Percentiles rank a stretch among this genome's conserved stretches.
phyloP scores from a whole-genome alignment of 2,888 invertebrate species.

The Seladonia tumulorum region DNA sequence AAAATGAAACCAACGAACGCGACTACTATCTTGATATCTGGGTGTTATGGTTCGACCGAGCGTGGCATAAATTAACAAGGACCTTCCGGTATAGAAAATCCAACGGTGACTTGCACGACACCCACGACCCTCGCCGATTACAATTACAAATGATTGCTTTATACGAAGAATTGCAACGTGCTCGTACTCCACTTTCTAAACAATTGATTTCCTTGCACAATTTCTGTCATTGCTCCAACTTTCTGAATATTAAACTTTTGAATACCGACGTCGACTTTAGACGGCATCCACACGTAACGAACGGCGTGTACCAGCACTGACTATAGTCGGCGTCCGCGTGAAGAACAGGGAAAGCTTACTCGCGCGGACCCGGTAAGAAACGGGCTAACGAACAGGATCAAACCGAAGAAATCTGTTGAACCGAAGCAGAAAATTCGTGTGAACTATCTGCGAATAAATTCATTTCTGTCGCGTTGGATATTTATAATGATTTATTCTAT shows the following conservation, averaged over 20 bases:
- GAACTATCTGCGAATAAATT: no score
- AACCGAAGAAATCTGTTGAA: not conserved
- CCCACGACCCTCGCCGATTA: not conserved
- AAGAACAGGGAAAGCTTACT: not conserved
- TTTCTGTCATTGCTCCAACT: not conserved
- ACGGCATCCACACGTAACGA: no score
- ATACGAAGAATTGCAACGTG: not conserved
- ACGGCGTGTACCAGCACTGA: not conserved
- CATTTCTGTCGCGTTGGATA: no score
- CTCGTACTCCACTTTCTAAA: not conserved
- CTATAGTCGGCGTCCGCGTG: not conserved
- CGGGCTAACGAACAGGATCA: not conserved
- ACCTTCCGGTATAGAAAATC: constrained; percentile 21
- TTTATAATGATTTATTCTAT: not conserved
- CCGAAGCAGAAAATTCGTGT: not conserved
- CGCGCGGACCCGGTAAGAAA: not conserved
- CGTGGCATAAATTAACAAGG: not conserved
- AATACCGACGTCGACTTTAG: no score
- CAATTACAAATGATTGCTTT: constrained; percentile 3
- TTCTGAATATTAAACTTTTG: not conserved
- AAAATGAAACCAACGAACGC: not conserved
- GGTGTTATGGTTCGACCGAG: not conserved
- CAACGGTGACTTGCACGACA: not conserved
- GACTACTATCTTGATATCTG: constrained; percentile 23
- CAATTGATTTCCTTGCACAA: not conserved